These are phyloP conservation scores for Crocuta crocuta DNA, from an alignment of 2,113 vertebrate species.

Conservation along the genomic window DNA sequence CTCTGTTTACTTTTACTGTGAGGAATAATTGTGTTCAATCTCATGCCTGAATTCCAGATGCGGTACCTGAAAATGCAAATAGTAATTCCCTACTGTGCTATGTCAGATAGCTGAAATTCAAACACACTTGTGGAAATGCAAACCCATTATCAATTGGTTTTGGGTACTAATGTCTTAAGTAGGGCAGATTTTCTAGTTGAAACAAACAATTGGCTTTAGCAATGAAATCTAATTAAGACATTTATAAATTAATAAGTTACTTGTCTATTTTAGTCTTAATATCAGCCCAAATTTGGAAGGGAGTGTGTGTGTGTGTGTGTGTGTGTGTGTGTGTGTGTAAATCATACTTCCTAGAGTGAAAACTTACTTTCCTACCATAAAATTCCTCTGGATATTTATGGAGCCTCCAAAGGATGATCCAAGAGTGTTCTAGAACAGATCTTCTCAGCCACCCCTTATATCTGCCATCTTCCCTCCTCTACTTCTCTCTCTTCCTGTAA, in stretches of 20 bases:
- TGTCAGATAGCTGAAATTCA: constrained; percentile 64
- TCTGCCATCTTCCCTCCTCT: neutral
- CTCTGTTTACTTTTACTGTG: constrained; percentile 77
- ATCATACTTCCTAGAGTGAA: neutral
- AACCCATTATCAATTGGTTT: constrained; percentile 69
- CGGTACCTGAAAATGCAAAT: constrained; percentile 77
- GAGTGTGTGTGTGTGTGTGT: neutral
- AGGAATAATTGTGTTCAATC: constrained; percentile 75
- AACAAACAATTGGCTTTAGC: constrained; percentile 53
- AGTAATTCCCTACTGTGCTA: constrained; percentile 66
- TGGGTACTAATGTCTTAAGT: constrained; percentile 53
- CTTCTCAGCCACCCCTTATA: neutral
- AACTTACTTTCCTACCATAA: neutral
- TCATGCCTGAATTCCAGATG: constrained; percentile 77
- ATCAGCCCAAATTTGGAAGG: neutral
- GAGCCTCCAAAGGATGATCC: neutral
- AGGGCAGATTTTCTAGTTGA: constrained; percentile 50
- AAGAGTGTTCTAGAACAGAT: neutral
- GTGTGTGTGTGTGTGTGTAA: neutral
- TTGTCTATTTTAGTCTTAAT: constrained; percentile 33
- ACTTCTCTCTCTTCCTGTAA: neutral
- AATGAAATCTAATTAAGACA: constrained; percentile 51
- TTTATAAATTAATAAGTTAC: constrained; percentile 49
- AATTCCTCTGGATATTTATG: neutral
- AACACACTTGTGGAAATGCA: constrained; percentile 62